Conservation (phyloP, 2,113 vertebrate species). For the Tiliqua scincoides region DNA sequence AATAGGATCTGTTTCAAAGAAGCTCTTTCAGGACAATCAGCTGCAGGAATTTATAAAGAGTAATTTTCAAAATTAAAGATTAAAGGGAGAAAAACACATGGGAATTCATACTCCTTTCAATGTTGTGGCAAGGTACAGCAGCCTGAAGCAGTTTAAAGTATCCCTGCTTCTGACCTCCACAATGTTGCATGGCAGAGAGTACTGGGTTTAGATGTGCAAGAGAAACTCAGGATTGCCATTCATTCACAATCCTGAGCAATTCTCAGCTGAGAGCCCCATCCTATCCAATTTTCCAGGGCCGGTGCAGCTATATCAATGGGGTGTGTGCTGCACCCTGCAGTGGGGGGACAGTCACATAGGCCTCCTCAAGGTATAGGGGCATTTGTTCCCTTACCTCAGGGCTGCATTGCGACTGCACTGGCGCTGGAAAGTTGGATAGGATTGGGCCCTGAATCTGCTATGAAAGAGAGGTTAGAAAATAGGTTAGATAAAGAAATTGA, state of each 20-base stretch:
- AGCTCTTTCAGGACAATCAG: conserved; percentile 45
- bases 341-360: too few relatives aligned
- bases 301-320: too few relatives aligned
- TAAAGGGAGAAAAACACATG: rapidly evolving
- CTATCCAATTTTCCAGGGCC: neutral
- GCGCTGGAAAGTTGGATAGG: too few relatives aligned
- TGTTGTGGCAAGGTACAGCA: conserved; percentile 26
- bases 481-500: neutral
- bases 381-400: too few relatives aligned
- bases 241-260: neutral
- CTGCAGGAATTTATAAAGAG: conserved; percentile 4
- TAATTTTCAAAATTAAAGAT: conserved; percentile 19
- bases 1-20: conserved; percentile 16
- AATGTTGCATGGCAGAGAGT: neutral
- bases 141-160: conserved; percentile 17
- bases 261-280: neutral
- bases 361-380: too few relatives aligned
- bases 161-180: neutral
- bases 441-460: too few relatives aligned
- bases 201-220: neutral
- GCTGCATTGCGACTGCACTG: too few relatives aligned
- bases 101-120: conserved; percentile 10
- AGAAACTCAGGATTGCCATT: neutral
- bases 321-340: too few relatives aligned
- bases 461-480: neutral